Percentiles rank a stretch among this genome's conserved stretches.
Conservation (phyloP, 2,113 vertebrate species). For the Pseudolaguvia tuberculata region DNA sequence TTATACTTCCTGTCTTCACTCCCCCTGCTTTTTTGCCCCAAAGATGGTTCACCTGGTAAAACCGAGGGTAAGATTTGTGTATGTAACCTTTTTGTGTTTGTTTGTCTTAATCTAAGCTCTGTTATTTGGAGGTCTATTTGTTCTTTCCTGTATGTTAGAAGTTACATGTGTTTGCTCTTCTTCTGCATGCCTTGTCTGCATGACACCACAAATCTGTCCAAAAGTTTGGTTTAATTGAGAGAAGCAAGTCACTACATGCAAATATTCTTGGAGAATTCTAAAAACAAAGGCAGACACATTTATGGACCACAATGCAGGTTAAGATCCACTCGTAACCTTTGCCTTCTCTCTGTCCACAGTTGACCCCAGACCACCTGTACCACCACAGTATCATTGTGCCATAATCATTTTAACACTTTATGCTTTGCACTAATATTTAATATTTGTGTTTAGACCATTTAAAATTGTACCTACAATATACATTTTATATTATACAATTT, state of each 20-base stretch:
- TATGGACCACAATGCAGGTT: no score
- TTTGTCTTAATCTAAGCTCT: conserved; percentile 20
- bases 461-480: no score
- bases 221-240: conserved; percentile 22
- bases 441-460: conserved; percentile 4
- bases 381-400: background rate
- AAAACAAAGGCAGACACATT: no score
- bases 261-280: background rate
- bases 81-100: conserved; percentile 69
- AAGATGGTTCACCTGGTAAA: conserved; percentile 95
- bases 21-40: conserved; percentile 77
- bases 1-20: conserved; percentile 71
- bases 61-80: conserved; percentile 89
- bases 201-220: conserved; percentile 16
- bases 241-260: background rate
- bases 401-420: background rate
- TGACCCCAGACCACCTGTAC: no score
- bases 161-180: background rate
- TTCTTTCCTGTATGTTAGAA: conserved; percentile 30
- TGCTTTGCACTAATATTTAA: background rate
- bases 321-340: no score
- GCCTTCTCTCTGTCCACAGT: no score
- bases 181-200: conserved; percentile 50
- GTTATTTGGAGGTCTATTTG: conserved; percentile 24
- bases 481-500: no score